These are phyloP conservation scores for Pontoporia blainvillei DNA, from an alignment of 2,113 vertebrate species.

Conservation along the genomic window DNA sequence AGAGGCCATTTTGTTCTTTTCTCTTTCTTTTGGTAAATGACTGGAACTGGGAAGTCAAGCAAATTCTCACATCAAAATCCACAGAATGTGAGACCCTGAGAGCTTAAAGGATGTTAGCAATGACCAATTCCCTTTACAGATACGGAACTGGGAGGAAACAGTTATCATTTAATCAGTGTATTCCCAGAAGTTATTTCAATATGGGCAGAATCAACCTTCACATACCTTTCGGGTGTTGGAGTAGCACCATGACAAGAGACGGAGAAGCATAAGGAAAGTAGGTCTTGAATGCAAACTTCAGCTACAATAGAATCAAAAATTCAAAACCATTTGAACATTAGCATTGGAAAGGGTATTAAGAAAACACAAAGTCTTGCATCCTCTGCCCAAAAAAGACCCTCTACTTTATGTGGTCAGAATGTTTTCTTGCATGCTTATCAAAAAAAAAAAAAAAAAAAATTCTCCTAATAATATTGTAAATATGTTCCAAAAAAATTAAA, in stretches of 20 bases:
- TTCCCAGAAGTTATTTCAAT: not conserved
- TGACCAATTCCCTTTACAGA: not conserved
- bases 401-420: not conserved
- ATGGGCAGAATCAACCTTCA: not conserved
- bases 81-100: not conserved
- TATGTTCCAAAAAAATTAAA: constrained; percentile 1
- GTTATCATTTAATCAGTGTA: not conserved
- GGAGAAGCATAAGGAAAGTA: constrained; percentile 86
- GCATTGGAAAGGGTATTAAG: not conserved
- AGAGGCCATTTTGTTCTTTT: not conserved
- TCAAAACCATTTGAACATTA: not conserved
- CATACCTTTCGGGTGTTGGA: constrained; percentile 86
- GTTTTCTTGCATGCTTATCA: not conserved
- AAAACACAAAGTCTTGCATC: not conserved
- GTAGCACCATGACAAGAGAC: constrained; percentile 81
- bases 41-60: not conserved
- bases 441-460: not conserved
- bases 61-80: not conserved
- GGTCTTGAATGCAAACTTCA: constrained; percentile 84
- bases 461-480: not conserved
- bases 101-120: no score
- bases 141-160: not conserved
- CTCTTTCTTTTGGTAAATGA: not conserved
- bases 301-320: constrained; percentile 80
- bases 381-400: not conserved